Base-by-base conservation (phyloP, 2,113 vertebrate species). In the Gymnobelideus leadbeateri region DNA sequence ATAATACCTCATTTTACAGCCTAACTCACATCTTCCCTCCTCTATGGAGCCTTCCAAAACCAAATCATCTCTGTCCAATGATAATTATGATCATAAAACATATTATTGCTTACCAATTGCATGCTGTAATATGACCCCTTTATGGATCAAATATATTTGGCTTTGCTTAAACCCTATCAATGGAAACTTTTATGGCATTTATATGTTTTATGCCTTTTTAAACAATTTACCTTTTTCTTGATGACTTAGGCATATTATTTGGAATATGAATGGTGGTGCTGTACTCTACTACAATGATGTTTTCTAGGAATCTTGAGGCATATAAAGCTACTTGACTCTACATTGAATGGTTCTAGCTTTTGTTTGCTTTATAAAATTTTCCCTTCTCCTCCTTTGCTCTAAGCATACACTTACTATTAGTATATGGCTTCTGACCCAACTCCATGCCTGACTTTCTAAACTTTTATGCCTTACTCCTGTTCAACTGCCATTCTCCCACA, bases 101-200 rank as follows among this genome's bases (percentile, higher is more conserved):
- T 91, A 31, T 16, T 14, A 8, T 25, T 8, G 8, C 7, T 89
- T 0, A 53, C 0, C 47, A 54, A 19, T 90, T 25, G 61, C 43
- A n/a, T 57, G 51, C 77, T 53, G 9, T 47, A 95, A 89, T 90
- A 43, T 57, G 31, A 49, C 16, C 14, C 61, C n/a, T 84, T 84
- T 84, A 84, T 7, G n/a, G 68, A 43, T 43, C n/a, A 23, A 84
- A 84, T 84, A 8, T 43, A 43, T 84, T 84, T 84, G 68, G 68
- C 43, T 84, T 84, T 89, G 51, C 49, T 95, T 96, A 91, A 53
- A 61, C 61, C 91, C 93, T 94, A 90, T 90, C 53, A 21, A 61
- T 95, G n/a, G 51, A 91, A 57, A 14, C 92, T 21, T 84, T 97
- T 94, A 31, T 68, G 51, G 8, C n/a, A 95, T 91, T 89, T 94